Evolutionary conservation across 2,888 invertebrate genomes (phyloP), one percentile per base, ranked within the genome.

Genomic region (Cepaea hortensis): DNA sequence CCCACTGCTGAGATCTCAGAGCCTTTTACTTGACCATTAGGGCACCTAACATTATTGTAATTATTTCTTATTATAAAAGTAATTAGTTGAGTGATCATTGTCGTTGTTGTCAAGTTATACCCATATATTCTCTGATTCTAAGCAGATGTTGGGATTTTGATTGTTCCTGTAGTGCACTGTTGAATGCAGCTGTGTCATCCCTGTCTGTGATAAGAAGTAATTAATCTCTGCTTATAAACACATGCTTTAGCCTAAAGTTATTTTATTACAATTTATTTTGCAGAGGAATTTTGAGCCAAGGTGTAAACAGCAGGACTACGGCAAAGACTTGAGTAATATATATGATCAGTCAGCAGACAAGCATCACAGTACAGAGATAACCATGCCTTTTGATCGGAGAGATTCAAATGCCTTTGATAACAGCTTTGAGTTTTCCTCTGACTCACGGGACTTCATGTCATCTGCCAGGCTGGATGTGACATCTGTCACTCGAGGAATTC

Each of bases 381-480:
- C 85, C 4, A 61, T 86, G 65, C 72, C 82, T 50, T 81, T 82
- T n/a, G 86, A 86, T 61, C 86, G 86, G 4, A 86, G 82, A 48
- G 81, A 81, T 65, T 23, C 55, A 15, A 46, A 4, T 15, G 72
- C 81, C 62, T 86, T 81, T 81, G 86, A 81, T 23, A 82, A 11
- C 55, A 76, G 70, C 18, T 83, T 84, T 84, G 87, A 87, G 68
- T 80, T 87, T 80, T 68, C 87, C n/a, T 72, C 80, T 35, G 46
- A n/a, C 46, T n/a, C 83, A 20, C 83, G 87, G 4, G 84, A 84
- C 65, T 87, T 84, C 82, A 62, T 79, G 65, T 18, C 70, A 46
- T 46, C 79, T 20, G 46, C 73, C 46, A 80, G 81, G 20, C 2
- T 81, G 9, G 85, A 85, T 62, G 18, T 72, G 62, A n/a, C 80